Percentiles rank a stretch among this genome's conserved stretches.
phyloP scores from a whole-genome alignment of 2,797 vertebrate species.

The Macropodus opercularis region DNA sequence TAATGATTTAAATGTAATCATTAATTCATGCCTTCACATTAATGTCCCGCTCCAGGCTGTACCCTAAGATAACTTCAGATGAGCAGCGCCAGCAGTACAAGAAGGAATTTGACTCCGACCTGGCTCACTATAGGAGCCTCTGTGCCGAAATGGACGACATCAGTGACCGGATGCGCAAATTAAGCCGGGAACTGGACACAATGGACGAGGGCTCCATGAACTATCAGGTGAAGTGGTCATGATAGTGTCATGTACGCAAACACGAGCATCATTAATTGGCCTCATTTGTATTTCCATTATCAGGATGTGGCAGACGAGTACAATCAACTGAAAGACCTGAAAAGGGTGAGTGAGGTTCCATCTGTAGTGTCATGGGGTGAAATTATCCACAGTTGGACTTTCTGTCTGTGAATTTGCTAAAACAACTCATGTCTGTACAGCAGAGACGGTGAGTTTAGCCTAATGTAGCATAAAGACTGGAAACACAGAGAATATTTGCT shows the following conservation, averaged over 20 bases:
- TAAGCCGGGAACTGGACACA: constrained; percentile 82
- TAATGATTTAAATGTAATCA: constrained; percentile 14
- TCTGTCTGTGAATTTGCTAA: not conserved
- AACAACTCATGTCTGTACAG: no score
- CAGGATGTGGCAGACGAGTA: constrained; percentile 88
- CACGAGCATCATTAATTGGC: not conserved
- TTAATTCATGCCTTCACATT: constrained; percentile 8
- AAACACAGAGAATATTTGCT: no score
- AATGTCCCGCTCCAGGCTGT: constrained; percentile 69
- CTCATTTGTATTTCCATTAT: constrained; percentile 12
- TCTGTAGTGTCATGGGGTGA: not conserved
- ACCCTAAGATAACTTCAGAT: constrained; percentile 84
- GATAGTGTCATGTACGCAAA: not conserved
- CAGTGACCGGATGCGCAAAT: constrained; percentile 83
- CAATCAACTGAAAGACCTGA: constrained; percentile 85
- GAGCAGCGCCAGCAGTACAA: constrained; percentile 81
- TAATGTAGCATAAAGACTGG: no score
- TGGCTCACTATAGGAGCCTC: constrained; percentile 82
- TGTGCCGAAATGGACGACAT: constrained; percentile 85
- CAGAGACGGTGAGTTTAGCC: no score
- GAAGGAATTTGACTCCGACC: constrained; percentile 82
- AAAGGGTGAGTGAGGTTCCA: constrained; percentile 77
- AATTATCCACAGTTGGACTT: not conserved
- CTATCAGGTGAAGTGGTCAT: constrained; percentile 80
- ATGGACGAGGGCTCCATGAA: constrained; percentile 75